Conservation (phyloP, 2,113 vertebrate species). For the Zingel zingel region DNA sequence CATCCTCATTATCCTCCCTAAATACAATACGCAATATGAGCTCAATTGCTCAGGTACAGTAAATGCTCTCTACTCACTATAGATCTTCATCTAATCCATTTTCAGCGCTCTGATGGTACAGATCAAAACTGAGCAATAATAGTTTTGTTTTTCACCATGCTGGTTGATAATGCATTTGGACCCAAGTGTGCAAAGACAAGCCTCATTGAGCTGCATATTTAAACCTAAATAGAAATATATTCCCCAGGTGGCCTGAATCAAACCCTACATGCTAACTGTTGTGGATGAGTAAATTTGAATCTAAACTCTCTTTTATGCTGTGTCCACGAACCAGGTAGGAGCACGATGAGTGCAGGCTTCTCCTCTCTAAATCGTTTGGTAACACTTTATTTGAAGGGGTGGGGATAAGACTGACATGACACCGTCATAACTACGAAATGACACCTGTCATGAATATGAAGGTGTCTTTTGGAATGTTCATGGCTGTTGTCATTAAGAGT, state of each 20-base stretch:
- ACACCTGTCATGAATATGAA: too few relatives aligned
- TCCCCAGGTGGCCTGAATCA: slow-evolving; percentile 8
- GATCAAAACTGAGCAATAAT: slow-evolving; percentile 41
- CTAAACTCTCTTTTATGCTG: background rate
- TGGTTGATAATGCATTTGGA: slow-evolving; percentile 12
- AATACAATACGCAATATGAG: slow-evolving; percentile 37
- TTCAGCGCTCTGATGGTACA: background rate
- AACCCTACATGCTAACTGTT: background rate
- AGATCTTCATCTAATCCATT: slow-evolving; percentile 19
- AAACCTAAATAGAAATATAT: slow-evolving; percentile 17
- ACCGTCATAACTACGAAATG: too few relatives aligned
- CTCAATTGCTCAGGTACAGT: slow-evolving; percentile 25
- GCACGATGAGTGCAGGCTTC: background rate
- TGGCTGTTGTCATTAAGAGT: too few relatives aligned
- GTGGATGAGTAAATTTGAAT: slow-evolving; percentile 6
- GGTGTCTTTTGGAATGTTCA: too few relatives aligned
- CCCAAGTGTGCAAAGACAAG: background rate
- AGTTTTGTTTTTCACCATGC: slow-evolving; percentile 26
- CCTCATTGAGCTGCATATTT: slow-evolving; percentile 38
- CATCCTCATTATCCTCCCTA: slow-evolving; percentile 51
- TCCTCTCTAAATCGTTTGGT: background rate
- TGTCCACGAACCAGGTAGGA: background rate
- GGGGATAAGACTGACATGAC: too few relatives aligned
- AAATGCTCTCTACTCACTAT: background rate
- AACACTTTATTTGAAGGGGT: too few relatives aligned